Conservation (phyloP, 2,797 vertebrate genomes). For the Chloroceryle amazona region DNA sequence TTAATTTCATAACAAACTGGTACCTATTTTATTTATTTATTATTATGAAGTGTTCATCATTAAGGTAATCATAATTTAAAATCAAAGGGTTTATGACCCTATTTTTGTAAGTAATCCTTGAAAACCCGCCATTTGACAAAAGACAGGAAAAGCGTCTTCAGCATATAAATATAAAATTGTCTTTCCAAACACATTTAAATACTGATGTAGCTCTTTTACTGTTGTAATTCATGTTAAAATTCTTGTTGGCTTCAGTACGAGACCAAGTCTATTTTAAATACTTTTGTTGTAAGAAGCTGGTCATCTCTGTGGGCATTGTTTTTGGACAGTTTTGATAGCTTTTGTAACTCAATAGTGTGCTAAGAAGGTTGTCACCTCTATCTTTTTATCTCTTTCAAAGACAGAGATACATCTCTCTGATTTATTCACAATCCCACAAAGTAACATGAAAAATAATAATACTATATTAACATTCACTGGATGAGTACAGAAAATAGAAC, state of each 20-base stretch:
- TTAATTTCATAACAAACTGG: neutral
- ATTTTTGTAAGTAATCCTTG: neutral
- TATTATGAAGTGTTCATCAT: neutral
- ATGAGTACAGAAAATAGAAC: neutral
- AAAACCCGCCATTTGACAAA: neutral
- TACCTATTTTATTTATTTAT: neutral
- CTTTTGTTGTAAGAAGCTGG: neutral
- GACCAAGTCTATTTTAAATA: neutral
- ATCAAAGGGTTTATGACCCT: neutral
- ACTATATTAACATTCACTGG: neutral
- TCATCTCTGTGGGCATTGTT: neutral
- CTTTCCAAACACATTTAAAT: neutral
- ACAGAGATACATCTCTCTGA: neutral
- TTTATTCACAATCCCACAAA: neutral
- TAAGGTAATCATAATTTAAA: neutral
- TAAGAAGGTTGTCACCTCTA: neutral
- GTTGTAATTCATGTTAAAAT: neutral
- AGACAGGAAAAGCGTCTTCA: neutral
- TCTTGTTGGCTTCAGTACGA: neutral
- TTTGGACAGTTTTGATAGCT: neutral
- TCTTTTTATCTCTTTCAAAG: neutral
- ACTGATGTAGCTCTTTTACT: neutral
- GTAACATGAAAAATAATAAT: neutral
- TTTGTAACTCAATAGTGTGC: neutral
- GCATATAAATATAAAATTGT: neutral